Evolutionary conservation across 2,113 vertebrate genomes (phyloP), one percentile per base, ranked within the genome.

Genomic region (Archilochus colubris): DNA sequence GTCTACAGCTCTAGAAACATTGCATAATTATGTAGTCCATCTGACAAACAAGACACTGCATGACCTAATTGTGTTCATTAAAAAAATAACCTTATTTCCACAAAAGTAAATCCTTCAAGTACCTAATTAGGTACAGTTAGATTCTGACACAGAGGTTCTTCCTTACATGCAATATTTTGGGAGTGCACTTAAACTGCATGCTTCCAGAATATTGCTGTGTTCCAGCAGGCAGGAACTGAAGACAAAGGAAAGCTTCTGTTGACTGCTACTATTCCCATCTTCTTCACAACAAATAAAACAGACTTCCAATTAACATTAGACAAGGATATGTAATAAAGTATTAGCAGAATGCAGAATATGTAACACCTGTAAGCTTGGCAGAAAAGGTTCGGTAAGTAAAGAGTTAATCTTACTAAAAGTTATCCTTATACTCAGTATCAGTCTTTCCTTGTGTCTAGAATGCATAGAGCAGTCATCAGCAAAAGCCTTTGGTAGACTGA

Each of bases 31-130:
- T 18, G 48, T 48, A 87, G 66, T 22, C 40, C 44, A 51, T 54
- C 40, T 77, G 68, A 83, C 67, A 95, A 82, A 21, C 21, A 88
- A 61, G n/a, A 64, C 33, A 74, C 11, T 78, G 46, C 66, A 82
- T 64, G 82, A 89, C 28, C 36, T 50, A 72, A 82, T 0, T 36
- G 21, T 27, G 33, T 33, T 27, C 30, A 51, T 61, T 40, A 40
- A 74, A 87, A 54, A 93, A 86, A 43, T 7, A 1, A 53, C 25
- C 17, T 43, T 20, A 9, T 80, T 77, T 66, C 43, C 75, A 79
- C 38, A 74, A 58, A 58, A 73, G 44, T 31, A 88, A 93, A 55
- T 28, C 43, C 28, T 76, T 59, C 64, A 68, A 79, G 36, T 36
- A 66, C 10, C 67, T 54, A 44, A 54, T 68, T 70, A 43, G 23